Evolutionary conservation across 2,888 invertebrate genomes (phyloP).

Genomic region (Tethea ocularis): DNA sequence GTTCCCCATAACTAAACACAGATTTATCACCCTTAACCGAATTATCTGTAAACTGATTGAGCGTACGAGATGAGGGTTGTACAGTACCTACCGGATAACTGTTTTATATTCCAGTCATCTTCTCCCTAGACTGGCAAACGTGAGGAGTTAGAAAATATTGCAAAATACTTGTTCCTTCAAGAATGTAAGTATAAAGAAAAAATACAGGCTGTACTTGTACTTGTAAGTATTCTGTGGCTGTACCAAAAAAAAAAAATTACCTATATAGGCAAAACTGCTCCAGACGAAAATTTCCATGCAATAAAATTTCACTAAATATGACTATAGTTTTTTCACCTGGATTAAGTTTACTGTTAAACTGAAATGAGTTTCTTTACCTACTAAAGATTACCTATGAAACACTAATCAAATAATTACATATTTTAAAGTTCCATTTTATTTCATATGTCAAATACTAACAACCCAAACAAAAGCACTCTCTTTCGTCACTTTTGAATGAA

Average conservation of each 20-base stretch:
- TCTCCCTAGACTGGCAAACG: slow-evolving; percentile 38
- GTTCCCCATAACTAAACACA: slow-evolving; percentile 65
- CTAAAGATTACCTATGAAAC: too few relatives aligned
- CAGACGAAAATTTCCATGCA: too few relatives aligned
- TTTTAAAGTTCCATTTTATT: too few relatives aligned
- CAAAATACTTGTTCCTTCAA: neutral
- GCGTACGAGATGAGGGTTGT: slow-evolving; percentile 59
- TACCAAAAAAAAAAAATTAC: too few relatives aligned
- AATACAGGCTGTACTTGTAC: neutral
- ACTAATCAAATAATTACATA: too few relatives aligned
- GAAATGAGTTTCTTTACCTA: too few relatives aligned
- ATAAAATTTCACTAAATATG: too few relatives aligned
- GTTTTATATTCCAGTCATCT: slow-evolving; percentile 61
- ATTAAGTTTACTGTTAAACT: too few relatives aligned
- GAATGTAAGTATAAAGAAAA: neutral
- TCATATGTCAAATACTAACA: neutral
- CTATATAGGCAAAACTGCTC: too few relatives aligned
- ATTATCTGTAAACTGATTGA: slow-evolving; percentile 75
- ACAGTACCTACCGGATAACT: slow-evolving; percentile 34
- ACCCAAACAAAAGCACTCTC: neutral
- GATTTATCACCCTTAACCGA: slow-evolving; percentile 80
- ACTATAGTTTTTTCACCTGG: too few relatives aligned
- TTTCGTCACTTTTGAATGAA: neutral
- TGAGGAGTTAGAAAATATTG: slow-evolving; percentile 9
- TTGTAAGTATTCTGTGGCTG: too few relatives aligned